Conservation (phyloP, 2,113 vertebrate genomes). For the Albula glossodonta region DNA sequence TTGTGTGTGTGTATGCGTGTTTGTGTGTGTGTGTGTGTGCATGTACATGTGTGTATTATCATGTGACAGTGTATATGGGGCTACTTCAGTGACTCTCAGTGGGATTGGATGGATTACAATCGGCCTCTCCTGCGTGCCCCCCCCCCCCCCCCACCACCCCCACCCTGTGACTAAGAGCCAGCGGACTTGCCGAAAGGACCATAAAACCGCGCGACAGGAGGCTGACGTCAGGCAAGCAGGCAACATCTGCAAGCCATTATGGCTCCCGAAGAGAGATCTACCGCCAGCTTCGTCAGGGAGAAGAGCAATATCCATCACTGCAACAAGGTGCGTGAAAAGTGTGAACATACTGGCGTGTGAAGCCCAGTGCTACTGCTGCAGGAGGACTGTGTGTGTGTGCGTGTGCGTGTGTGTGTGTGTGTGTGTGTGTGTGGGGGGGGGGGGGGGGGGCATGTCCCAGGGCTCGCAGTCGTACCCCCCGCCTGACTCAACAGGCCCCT, state of each 20-base stretch:
- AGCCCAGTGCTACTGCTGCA: background rate
- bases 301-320: background rate
- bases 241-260: constrained; percentile 13
- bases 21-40: background rate
- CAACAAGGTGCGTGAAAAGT: background rate
- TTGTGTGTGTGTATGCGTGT: background rate
- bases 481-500: background rate
- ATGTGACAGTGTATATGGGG: background rate
- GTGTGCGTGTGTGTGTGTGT: background rate
- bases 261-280: constrained; percentile 1
- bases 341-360: background rate
- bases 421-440: background rate
- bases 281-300: background rate
- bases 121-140: background rate
- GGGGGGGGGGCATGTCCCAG: background rate
- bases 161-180: background rate
- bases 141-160: background rate
- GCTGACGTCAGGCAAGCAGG: constrained; percentile 14
- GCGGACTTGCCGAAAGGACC: background rate
- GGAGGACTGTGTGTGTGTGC: background rate
- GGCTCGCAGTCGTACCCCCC: background rate
- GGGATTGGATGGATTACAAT: background rate
- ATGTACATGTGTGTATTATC: background rate
- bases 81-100: background rate
- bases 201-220: background rate